Conservation (phyloP, 2,113 vertebrate species). For the Rafetus swinhoei region DNA sequence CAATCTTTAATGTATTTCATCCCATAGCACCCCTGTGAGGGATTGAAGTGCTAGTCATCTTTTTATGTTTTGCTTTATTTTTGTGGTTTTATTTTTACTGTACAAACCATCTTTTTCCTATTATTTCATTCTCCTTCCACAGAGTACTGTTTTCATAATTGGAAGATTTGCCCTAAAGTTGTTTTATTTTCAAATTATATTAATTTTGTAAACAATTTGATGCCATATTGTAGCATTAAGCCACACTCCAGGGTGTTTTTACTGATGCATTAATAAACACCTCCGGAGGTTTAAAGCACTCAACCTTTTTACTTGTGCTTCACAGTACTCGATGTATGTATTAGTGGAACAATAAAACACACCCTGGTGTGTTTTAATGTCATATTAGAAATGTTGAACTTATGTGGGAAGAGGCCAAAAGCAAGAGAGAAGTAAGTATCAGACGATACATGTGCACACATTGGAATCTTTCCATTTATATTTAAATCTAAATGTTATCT, state of each 20-base stretch:
- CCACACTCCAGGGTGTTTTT: slow-evolving; percentile 33
- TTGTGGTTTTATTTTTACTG: background rate
- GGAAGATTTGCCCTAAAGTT: background rate
- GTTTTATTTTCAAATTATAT: background rate
- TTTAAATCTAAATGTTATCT: background rate
- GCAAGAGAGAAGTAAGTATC: background rate
- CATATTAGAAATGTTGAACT: slow-evolving; percentile 70
- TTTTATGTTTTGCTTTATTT: background rate
- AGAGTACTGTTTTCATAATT: background rate
- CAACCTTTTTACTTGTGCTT: slow-evolving; percentile 59
- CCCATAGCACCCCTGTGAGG: background rate
- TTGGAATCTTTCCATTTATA: background rate
- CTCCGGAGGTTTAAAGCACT: slow-evolving; percentile 46
- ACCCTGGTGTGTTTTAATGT: slow-evolving; percentile 59
- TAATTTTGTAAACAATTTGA: background rate
- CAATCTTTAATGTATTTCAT: background rate
- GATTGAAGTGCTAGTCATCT: background rate
- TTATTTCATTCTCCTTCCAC: background rate
- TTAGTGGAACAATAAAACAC: slow-evolving; percentile 64
- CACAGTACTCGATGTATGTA: slow-evolving; percentile 47
- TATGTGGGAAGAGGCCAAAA: slow-evolving; percentile 5
- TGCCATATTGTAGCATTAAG: slow-evolving; percentile 43
- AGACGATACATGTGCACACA: background rate
- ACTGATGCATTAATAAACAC: slow-evolving; percentile 63
- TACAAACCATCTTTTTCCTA: background rate